phyloP scores from a whole-genome alignment of 1,140 invertebrate species.

The Ceratoteleas bidentatus region DNA sequence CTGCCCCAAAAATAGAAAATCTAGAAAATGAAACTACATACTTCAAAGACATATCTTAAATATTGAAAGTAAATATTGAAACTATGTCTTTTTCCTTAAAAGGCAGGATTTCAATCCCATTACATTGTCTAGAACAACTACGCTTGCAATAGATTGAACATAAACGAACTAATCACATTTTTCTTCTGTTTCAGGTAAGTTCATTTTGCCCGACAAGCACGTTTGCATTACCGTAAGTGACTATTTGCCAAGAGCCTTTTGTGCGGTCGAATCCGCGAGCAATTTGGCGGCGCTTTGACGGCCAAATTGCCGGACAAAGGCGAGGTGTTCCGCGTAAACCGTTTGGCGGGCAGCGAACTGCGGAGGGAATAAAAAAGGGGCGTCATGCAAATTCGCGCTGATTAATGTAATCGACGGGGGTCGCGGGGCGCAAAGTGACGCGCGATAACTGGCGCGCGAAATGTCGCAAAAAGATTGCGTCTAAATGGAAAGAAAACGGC shows the following conservation, averaged over 20 bases:
- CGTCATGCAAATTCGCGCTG: slow-evolving; percentile 31
- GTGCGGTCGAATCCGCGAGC: not conserved
- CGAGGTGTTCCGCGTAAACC: slow-evolving; percentile 11
- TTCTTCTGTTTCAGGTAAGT: slow-evolving; percentile 24
- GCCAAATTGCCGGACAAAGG: slow-evolving; percentile 6
- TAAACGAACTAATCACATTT: not conserved
- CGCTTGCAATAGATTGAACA: too few relatives aligned
- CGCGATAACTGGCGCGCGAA: slow-evolving; percentile 60
- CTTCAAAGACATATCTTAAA: too few relatives aligned
- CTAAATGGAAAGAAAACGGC: slow-evolving; percentile 62
- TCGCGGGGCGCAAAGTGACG: slow-evolving; percentile 46
- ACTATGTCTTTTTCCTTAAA: too few relatives aligned
- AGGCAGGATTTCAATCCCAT: too few relatives aligned
- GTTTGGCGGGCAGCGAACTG: not conserved
- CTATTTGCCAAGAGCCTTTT: slow-evolving; percentile 1
- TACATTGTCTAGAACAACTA: not conserved
- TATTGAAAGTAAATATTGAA: too few relatives aligned
- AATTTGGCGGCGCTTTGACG: slow-evolving; percentile 15
- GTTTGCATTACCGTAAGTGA: slow-evolving; percentile 22
- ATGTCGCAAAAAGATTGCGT: slow-evolving; percentile 59
- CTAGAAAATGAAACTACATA: too few relatives aligned
- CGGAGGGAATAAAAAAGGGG: slow-evolving; percentile 2
- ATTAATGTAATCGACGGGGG: slow-evolving; percentile 52
- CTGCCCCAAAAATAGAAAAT: too few relatives aligned
- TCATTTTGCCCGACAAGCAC: slow-evolving; percentile 3